phyloP scores from a whole-genome alignment of 2,113 vertebrate genomes.

The Phyllopteryx taeniolatus region DNA sequence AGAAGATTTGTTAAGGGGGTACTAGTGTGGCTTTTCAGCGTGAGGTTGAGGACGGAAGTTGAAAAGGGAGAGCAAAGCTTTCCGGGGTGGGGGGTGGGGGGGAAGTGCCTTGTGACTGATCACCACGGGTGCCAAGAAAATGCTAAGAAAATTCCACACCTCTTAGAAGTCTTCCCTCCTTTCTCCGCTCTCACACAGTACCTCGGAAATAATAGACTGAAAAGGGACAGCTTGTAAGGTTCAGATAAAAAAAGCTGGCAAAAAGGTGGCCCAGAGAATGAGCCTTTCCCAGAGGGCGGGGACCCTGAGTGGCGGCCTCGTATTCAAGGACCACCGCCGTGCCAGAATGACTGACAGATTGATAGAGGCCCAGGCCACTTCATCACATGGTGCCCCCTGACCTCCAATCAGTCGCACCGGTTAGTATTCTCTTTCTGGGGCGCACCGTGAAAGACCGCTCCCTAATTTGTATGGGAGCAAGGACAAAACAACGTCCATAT shows the following conservation, averaged over 20 bases:
- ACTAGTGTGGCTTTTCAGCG: slow-evolving; percentile 15
- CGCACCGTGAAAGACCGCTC: slow-evolving; percentile 51
- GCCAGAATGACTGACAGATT: slow-evolving; percentile 73
- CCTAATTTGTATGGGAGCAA: slow-evolving; percentile 68
- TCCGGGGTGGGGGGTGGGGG: slow-evolving; percentile 40
- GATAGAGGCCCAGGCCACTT: slow-evolving; percentile 72
- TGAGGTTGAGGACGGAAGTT: no score
- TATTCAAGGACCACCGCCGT: slow-evolving; percentile 65
- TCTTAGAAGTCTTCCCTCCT: slow-evolving; percentile 53
- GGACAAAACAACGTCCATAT: slow-evolving; percentile 48
- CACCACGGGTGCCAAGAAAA: slow-evolving; percentile 66
- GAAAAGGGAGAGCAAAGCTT: background rate
- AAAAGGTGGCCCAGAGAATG: slow-evolving; percentile 42
- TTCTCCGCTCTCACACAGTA: slow-evolving; percentile 37
- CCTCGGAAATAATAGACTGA: slow-evolving; percentile 71
- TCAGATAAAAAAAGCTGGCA: slow-evolving; percentile 64
- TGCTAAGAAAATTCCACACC: slow-evolving; percentile 65
- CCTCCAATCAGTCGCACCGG: slow-evolving; percentile 66
- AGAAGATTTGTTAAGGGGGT: slow-evolving; percentile 1
- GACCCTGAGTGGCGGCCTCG: slow-evolving; percentile 61
- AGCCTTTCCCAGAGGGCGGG: slow-evolving; percentile 60
- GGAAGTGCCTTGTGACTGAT: slow-evolving; percentile 62
- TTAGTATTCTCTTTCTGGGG: slow-evolving; percentile 62
- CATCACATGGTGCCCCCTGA: slow-evolving; percentile 67
- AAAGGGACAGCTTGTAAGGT: slow-evolving; percentile 73